Evolutionary conservation across 2,888 invertebrate genomes (phyloP).

Genomic region (Ormyrus nitidulus): DNA sequence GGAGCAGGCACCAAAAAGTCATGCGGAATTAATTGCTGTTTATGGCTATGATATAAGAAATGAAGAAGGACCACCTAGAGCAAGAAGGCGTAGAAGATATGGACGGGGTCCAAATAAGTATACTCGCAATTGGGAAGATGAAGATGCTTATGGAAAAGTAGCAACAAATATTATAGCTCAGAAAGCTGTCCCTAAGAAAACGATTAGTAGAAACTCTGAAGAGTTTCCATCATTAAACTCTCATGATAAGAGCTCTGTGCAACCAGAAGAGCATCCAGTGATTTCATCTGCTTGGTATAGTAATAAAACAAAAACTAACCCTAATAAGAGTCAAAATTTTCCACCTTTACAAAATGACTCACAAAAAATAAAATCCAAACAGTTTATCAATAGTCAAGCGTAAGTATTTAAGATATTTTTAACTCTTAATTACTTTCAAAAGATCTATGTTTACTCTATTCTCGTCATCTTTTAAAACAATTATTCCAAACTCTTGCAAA

Average conservation of each 20-base stretch:
- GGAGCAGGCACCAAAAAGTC: conserved; percentile 90
- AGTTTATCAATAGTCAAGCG: conserved; percentile 61
- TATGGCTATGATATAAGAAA: conserved; percentile 97
- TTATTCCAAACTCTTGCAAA: not conserved
- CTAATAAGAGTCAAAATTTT: conserved; percentile 67
- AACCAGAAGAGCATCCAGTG: conserved; percentile 69
- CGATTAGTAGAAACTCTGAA: conserved; percentile 74
- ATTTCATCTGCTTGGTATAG: conserved; percentile 74
- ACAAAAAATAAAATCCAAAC: conserved; percentile 64
- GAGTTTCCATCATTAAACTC: conserved; percentile 79
- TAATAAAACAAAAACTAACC: conserved; percentile 69
- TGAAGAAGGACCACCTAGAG: conserved; percentile 93
- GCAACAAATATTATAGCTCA: conserved; percentile 65
- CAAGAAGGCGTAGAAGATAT: conserved; percentile 89
- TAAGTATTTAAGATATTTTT: conserved; percentile 57
- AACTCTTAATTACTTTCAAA: not conserved
- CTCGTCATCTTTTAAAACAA: not conserved
- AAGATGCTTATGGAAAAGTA: conserved; percentile 88
- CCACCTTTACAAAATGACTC: conserved; percentile 70
- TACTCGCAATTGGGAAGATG: conserved; percentile 94
- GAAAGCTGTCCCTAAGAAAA: conserved; percentile 68
- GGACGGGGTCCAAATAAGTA: conserved; percentile 95
- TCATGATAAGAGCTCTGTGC: conserved; percentile 61
- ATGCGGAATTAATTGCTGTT: conserved; percentile 87
- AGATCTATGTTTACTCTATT: not conserved